These are phyloP conservation scores for Eulacestoma nigropectus DNA, from an alignment of 2,113 vertebrate species.

Conservation along the genomic window DNA sequence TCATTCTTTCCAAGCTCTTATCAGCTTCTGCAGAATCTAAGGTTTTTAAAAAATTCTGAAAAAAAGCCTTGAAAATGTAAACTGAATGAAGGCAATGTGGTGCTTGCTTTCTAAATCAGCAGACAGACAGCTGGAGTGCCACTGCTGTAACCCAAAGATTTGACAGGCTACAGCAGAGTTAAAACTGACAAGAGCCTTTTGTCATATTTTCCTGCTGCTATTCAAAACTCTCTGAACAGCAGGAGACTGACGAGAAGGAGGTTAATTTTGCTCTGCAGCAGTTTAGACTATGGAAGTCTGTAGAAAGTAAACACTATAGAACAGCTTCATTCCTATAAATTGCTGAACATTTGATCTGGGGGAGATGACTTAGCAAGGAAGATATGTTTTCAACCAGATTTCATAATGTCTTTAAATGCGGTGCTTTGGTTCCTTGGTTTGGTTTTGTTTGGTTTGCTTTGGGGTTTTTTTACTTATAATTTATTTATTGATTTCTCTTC, in stretches of 20 bases:
- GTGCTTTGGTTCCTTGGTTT: background rate
- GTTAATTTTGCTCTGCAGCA: conserved; percentile 36
- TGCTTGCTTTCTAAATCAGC: conserved; percentile 9
- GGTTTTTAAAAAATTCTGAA: background rate
- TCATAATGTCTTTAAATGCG: background rate
- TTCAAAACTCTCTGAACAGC: conserved; percentile 35
- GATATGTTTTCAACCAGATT: background rate
- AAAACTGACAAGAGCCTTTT: conserved; percentile 52
- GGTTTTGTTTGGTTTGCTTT: background rate
- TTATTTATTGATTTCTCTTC: background rate
- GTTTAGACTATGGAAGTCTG: background rate
- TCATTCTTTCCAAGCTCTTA: background rate
- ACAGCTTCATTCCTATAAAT: background rate
- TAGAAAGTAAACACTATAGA: conserved; percentile 10
- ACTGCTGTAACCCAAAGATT: conserved; percentile 32
- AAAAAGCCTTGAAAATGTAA: background rate
- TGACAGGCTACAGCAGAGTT: conserved; percentile 50
- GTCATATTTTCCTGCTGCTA: conserved; percentile 58
- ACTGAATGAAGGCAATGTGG: background rate
- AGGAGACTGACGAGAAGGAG: conserved; percentile 27
- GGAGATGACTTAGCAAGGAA: background rate
- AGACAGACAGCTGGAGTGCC: conserved; percentile 32
- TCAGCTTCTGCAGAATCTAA: conserved; percentile 10
- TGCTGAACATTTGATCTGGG: background rate
- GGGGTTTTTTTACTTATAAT: background rate